Base-by-base conservation (phyloP, 2,113 vertebrate species). In the Delphinus delphis region DNA sequence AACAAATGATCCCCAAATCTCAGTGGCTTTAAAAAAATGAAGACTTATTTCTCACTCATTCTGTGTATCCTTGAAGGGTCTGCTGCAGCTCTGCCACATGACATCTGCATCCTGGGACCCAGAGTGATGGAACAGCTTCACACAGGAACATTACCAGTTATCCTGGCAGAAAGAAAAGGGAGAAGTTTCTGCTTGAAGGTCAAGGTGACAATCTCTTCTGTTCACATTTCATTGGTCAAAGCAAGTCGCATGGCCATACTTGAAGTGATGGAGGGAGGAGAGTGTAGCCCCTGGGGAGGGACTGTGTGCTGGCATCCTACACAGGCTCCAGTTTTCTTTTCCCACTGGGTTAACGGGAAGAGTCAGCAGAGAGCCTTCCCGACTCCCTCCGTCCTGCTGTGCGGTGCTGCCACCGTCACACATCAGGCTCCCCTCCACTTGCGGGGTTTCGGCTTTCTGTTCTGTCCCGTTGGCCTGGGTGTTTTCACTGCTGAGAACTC, bases 291-390 rank as follows among this genome's bases (percentile, higher is more conserved):
- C 9, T 67, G 65, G 1, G n/a, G 36, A 41, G 80, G 26, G 80
- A 62, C 36, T 20, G 26, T 23, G 18, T 44, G 76, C n/a, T 41
- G 13, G 23, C 25, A 8, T 25, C 55, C 1, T 15, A 47, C 21
- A 11, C 1, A 18, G 2, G 3, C 10, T 21, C 25, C 33, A 41
- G 8, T 23, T 4, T 33, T 36, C 41, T 8, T 23, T 38, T 3
- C 90, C 44, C 0, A 1, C 2, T 0, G 7, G 63, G 26, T 14
- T n/a, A 44, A 31, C 14, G 20, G 4, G 50, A 65, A 80, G 33
- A 36, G n/a, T 12, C 14, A 41, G 76, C 89, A 18, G 26, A 50
- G 68, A 38, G 44, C 33, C 17, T 38, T n/a, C 4, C 58, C 20
- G 23, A 44, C 33, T 26, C 50, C 38, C 38, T 44, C 28, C 6